phyloP scores from a whole-genome alignment of 1,140 invertebrate genomes.

The Caenorhabditis elegans region DNA sequence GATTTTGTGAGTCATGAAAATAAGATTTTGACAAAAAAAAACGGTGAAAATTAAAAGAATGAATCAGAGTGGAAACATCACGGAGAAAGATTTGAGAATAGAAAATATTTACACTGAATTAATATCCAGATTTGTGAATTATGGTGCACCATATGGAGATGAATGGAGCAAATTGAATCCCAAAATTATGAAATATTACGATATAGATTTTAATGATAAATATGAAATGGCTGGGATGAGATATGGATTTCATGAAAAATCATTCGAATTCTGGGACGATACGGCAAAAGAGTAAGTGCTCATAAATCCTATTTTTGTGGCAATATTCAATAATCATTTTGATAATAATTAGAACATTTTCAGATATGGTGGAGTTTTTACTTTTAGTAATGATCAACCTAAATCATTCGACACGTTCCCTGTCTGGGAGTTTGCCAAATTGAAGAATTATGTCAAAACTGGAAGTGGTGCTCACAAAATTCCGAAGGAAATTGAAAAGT shows the following conservation, averaged over 20 bases:
- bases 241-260: not conserved
- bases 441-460: not conserved
- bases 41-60: not conserved
- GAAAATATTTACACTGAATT: not conserved
- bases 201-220: slow-evolving; percentile 31
- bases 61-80: not conserved
- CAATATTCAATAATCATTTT: not conserved
- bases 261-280: not conserved
- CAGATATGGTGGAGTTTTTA: not conserved
- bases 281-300: not conserved
- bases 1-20: not conserved
- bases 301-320: not conserved
- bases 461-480: not conserved
- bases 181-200: not conserved
- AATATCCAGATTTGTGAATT: not conserved
- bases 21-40: not conserved
- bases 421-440: not conserved
- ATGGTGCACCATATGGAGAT: not conserved
- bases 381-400: not conserved
- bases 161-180: not conserved
- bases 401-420: not conserved
- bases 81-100: not conserved
- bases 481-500: not conserved
- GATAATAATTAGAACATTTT: too few relatives aligned
- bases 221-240: not conserved